Percentiles rank a stretch among this genome's conserved stretches.
These are phyloP conservation scores for Thaleichthys pacificus DNA, from an alignment of 2,797 vertebrate genomes.

Conservation along the genomic window DNA sequence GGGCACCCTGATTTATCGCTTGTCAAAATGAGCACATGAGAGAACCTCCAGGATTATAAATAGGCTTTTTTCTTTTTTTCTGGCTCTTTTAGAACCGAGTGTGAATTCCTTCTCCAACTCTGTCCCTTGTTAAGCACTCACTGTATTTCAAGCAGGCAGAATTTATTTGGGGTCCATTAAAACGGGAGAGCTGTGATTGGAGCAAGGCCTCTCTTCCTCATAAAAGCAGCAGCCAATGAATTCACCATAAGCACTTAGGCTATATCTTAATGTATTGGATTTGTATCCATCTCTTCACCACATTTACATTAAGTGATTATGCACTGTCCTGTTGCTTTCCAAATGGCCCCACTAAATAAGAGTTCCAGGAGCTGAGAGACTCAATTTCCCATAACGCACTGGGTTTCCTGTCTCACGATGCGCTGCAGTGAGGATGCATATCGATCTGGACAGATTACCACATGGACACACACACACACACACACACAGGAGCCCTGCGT, in stretches of 20 bases:
- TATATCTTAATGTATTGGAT: constrained; percentile 28
- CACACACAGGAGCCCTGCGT: constrained; percentile 23
- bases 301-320: constrained; percentile 37
- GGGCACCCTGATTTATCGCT: constrained; percentile 16
- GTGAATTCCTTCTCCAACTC: background rate
- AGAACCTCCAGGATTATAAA: constrained; percentile 22
- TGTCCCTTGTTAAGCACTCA: constrained; percentile 8
- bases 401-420: constrained; percentile 7
- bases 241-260: constrained; percentile 18
- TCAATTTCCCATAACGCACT: constrained; percentile 21
- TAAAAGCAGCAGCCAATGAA: constrained; percentile 31
- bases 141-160: constrained; percentile 25
- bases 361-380: constrained; percentile 5
- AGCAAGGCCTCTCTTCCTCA: constrained; percentile 7
- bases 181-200: constrained; percentile 28
- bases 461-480: constrained; percentile 12
- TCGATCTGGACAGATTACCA: constrained; percentile 53
- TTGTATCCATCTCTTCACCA: constrained; percentile 27
- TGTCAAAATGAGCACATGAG: constrained; percentile 28
- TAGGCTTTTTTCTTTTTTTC: constrained; percentile 6
- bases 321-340: constrained; percentile 26
- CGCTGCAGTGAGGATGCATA: constrained; percentile 25
- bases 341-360: constrained; percentile 30
- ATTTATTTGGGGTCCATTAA: constrained; percentile 49
- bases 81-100: constrained; percentile 15